phyloP scores from a whole-genome alignment of 1,140 invertebrate genomes.

The Halotydeus destructor region DNA sequence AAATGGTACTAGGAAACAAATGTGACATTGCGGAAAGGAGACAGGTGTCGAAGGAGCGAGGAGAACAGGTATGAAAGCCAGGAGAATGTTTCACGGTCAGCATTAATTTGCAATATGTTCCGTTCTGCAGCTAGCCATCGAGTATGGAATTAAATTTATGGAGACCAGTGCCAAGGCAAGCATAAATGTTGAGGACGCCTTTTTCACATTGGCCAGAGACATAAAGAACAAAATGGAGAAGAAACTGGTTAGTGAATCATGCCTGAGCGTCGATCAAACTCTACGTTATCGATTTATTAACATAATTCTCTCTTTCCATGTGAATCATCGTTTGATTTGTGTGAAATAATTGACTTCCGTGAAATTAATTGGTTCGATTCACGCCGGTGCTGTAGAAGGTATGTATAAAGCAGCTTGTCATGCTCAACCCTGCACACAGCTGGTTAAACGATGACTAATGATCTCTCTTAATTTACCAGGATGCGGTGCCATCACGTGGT shows the following conservation, averaged over 20 bases:
- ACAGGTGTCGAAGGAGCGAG: constrained; percentile 44
- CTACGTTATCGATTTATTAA: too few species aligned
- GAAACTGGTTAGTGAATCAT: constrained; percentile 46
- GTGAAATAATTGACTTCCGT: too few species aligned
- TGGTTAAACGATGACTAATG: too few species aligned
- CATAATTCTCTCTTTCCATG: too few species aligned
- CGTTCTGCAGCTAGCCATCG: constrained; percentile 39
- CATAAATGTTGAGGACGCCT: constrained; percentile 73
- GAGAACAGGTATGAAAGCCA: constrained; percentile 32
- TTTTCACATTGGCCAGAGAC: constrained; percentile 74
- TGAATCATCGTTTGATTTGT: too few species aligned
- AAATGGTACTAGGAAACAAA: constrained; percentile 87
- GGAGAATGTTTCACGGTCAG: not conserved
- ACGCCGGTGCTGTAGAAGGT: too few species aligned
- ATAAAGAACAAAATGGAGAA: constrained; percentile 90
- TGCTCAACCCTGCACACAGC: too few species aligned
- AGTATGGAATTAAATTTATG: constrained; percentile 83
- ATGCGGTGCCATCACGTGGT: too few species aligned
- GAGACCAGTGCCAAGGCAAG: constrained; percentile 78
- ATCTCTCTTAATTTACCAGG: too few species aligned
- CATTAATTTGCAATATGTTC: not conserved
- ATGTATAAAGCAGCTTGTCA: too few species aligned
- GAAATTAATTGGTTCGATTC: too few species aligned
- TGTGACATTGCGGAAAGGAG: constrained; percentile 74
- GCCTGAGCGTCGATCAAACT: too few species aligned